Evolutionary conservation across 2,888 invertebrate species (phyloP).

Genomic region (Apodemia mormo): DNA sequence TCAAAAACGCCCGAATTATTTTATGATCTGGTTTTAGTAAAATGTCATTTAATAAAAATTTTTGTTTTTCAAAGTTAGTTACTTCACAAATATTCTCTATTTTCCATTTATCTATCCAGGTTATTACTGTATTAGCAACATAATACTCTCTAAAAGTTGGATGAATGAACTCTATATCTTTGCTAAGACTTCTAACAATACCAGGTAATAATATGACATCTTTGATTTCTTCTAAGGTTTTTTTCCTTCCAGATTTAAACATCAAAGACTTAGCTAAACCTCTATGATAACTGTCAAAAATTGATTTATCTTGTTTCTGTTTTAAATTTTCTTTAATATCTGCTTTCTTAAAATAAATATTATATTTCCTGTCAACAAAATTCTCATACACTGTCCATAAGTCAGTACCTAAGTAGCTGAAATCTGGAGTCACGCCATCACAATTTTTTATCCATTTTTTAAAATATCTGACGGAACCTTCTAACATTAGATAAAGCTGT

Average conservation of each 20-base stretch:
- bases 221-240: neutral
- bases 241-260: neutral
- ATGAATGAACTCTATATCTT: slow-evolving; percentile 19
- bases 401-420: slow-evolving; percentile 7
- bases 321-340: neutral
- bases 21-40: slow-evolving; percentile 9
- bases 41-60: slow-evolving; percentile 1
- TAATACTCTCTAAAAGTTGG: slow-evolving; percentile 16
- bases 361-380: slow-evolving; percentile 3
- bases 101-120: slow-evolving; percentile 18
- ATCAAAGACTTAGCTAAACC: neutral
- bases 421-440: neutral
- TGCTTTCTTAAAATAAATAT: slow-evolving; percentile 10
- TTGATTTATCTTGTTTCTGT: neutral
- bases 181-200: neutral
- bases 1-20: slow-evolving; percentile 11
- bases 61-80: neutral
- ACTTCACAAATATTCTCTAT: neutral
- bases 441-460: neutral
- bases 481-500: slow-evolving; percentile 19
- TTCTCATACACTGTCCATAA: slow-evolving; percentile 17
- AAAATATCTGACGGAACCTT: neutral
- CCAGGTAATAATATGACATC: neutral
- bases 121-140: slow-evolving; percentile 2
- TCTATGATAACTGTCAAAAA: neutral